These are phyloP conservation scores for Rotaria macrura DNA, from an alignment of 2,888 invertebrate genomes.

Conservation along the genomic window DNA sequence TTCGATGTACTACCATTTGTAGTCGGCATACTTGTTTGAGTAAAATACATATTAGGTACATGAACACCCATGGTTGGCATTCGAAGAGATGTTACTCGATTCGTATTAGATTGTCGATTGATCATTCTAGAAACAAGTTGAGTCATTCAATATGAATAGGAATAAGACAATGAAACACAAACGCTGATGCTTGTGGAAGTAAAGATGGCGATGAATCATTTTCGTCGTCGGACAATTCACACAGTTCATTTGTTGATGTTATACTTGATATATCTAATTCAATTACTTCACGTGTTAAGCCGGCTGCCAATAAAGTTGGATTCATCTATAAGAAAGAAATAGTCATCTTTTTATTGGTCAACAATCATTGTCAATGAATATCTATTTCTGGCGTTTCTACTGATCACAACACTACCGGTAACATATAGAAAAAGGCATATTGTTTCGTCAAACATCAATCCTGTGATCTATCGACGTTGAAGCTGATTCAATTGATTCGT, in stretches of 20 bases:
- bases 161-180: not conserved
- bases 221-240: slow-evolving; percentile 71
- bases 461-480: too few relatives aligned
- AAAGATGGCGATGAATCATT: slow-evolving; percentile 59
- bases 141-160: too few relatives aligned
- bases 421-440: too few relatives aligned
- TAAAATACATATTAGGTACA: not conserved
- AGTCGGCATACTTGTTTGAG: not conserved
- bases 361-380: too few relatives aligned
- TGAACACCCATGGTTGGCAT: slow-evolving; percentile 6
- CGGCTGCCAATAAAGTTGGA: slow-evolving; percentile 62
- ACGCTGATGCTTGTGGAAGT: not conserved
- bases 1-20: not conserved
- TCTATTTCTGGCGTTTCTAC: too few relatives aligned
- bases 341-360: too few relatives aligned
- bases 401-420: too few relatives aligned
- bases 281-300: slow-evolving; percentile 88
- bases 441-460: too few relatives aligned
- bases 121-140: not conserved
- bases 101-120: not conserved
- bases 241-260: not conserved
- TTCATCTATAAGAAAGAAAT: slow-evolving; percentile 40
- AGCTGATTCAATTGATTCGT: too few relatives aligned
- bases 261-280: slow-evolving; percentile 90
- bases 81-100: not conserved